phyloP scores from a whole-genome alignment of 1,140 invertebrate genomes.

The Neoseiulus cucumeris region DNA sequence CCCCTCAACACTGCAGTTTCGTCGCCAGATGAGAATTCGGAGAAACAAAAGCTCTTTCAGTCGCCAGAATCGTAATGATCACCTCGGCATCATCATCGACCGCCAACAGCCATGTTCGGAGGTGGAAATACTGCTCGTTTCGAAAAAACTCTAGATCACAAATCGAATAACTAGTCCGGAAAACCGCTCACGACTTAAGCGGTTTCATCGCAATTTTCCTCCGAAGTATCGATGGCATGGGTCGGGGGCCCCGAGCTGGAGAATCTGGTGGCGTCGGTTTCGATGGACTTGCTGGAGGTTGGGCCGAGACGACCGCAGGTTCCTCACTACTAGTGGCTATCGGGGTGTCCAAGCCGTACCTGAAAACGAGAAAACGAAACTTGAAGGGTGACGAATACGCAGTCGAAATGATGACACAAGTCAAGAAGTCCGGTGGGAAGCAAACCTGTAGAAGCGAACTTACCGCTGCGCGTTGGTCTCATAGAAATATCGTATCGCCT shows the following conservation, averaged over 20 bases:
- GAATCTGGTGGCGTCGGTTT: neutral
- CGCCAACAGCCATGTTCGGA: no score
- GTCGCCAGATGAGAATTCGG: no score
- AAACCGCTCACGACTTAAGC: neutral
- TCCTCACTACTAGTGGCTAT: neutral
- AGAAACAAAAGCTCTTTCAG: no score
- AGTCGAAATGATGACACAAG: neutral
- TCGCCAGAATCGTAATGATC: no score
- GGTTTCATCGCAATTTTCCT: constrained; percentile 6
- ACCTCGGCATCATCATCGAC: no score
- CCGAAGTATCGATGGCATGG: constrained; percentile 5
- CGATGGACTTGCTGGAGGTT: neutral
- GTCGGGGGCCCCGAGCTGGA: neutral
- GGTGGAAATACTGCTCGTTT: no score
- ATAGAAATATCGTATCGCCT: neutral
- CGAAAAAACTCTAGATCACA: no score
- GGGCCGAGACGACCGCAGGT: neutral
- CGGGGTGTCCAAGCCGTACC: neutral
- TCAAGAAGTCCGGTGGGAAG: neutral
- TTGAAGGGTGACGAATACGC: neutral
- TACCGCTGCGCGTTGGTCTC: neutral
- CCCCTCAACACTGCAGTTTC: no score
- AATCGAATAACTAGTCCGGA: no score
- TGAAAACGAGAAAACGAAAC: neutral
- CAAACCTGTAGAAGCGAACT: neutral